Conservation (phyloP, 2,797 vertebrate genomes). For the Pogoniulus pusillus region DNA sequence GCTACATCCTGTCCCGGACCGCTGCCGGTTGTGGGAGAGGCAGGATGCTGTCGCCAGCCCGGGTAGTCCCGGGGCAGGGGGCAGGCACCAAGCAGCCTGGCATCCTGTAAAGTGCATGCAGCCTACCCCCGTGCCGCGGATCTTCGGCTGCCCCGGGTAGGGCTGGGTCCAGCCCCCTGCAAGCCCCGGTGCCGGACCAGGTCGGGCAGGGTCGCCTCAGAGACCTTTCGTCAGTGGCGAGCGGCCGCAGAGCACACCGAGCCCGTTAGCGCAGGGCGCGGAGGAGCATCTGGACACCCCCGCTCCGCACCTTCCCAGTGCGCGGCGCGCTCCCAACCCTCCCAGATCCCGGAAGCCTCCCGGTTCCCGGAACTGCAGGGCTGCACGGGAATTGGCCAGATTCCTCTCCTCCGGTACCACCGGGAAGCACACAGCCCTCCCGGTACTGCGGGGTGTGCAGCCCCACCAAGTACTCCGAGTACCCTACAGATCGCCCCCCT, state of each 20-base stretch:
- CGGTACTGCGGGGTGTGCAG: neutral
- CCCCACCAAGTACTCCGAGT: neutral
- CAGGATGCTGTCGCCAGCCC: neutral
- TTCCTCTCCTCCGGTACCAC: neutral
- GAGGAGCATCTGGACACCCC: neutral
- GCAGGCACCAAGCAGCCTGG: neutral
- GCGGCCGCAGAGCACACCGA: neutral
- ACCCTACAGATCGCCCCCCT: too few relatives aligned
- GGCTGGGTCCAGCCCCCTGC: neutral
- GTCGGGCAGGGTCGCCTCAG: neutral
- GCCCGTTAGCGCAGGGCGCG: fast-evolving
- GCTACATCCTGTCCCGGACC: neutral
- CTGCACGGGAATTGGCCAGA: neutral
- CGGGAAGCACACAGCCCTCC: neutral
- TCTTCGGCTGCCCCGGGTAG: neutral
- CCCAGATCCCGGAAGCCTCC: neutral
- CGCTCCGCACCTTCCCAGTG: too few relatives aligned
- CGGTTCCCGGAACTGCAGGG: neutral
- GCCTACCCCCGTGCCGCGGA: too few relatives aligned
- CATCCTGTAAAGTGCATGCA: fast-evolving
- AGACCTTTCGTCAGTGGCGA: neutral
- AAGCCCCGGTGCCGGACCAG: neutral
- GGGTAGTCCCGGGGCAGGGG: neutral
- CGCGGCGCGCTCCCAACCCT: too few relatives aligned
- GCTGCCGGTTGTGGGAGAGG: neutral